These are phyloP conservation scores for Hypercompe scribonia DNA, from an alignment of 2,888 invertebrate genomes.

Conservation along the genomic window DNA sequence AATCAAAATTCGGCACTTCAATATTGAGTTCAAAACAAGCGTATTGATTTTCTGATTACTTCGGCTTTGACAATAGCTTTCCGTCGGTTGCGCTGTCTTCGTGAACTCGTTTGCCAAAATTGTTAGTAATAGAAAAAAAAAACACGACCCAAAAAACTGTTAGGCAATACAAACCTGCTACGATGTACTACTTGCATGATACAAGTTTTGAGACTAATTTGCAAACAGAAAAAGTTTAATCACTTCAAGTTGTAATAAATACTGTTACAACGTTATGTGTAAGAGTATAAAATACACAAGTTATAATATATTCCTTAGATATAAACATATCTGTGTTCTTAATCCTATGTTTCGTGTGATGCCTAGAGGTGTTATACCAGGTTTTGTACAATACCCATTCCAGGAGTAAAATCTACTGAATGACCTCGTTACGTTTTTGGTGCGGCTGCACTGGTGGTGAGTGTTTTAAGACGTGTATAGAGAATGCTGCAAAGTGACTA, in stretches of 20 bases:
- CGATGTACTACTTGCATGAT: not conserved
- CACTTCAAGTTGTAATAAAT: not conserved
- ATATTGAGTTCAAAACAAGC: not conserved
- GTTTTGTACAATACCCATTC: too few relatives aligned
- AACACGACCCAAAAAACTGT: not conserved
- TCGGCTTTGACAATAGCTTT: not conserved
- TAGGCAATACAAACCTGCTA: not conserved
- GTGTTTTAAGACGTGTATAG: too few relatives aligned
- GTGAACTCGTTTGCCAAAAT: not conserved
- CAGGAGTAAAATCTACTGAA: too few relatives aligned
- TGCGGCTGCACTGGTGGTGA: too few relatives aligned
- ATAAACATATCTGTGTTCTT: too few relatives aligned
- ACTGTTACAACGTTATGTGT: not conserved
- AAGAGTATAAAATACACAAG: not conserved
- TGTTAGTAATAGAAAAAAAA: not conserved
- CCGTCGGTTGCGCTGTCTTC: not conserved
- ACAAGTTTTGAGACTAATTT: not conserved
- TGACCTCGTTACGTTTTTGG: too few relatives aligned
- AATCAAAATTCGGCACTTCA: too few relatives aligned
- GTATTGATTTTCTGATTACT: slow-evolving; percentile 18
- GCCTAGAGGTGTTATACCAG: too few relatives aligned
- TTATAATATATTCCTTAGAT: too few relatives aligned
- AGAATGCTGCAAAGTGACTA: too few relatives aligned
- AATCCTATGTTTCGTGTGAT: too few relatives aligned
- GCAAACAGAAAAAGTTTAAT: not conserved